Evolutionary conservation across 92 coral and sea anemone genomes (phyloP).

Genomic region (Phenganax marumi): DNA sequence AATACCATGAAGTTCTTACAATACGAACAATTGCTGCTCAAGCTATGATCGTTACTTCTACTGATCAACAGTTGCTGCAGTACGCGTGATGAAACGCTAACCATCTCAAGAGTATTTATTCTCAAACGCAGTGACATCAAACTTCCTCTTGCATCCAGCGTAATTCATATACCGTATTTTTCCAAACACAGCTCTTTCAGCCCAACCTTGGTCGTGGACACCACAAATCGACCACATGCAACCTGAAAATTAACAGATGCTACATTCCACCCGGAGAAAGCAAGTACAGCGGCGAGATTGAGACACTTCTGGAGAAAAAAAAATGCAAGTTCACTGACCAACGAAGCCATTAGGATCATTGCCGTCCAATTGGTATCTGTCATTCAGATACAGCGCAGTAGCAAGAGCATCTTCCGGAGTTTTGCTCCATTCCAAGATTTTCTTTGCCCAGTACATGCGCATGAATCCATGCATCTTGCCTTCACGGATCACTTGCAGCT

Average conservation of each 20-base stretch:
- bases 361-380: slow-evolving; percentile 71
- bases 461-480: slow-evolving; percentile 78
- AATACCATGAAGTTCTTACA: too few relatives aligned
- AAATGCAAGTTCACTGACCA: slow-evolving; percentile 42
- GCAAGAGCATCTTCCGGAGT: slow-evolving; percentile 66
- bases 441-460: slow-evolving; percentile 88
- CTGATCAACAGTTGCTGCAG: not conserved
- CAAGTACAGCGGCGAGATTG: not conserved
- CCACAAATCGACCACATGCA: slow-evolving; percentile 87
- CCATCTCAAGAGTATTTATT: slow-evolving; percentile 30
- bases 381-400: slow-evolving; percentile 70
- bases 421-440: slow-evolving; percentile 79
- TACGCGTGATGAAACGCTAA: not conserved
- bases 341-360: slow-evolving; percentile 80
- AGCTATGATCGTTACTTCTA: too few relatives aligned
- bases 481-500: slow-evolving; percentile 70
- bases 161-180: slow-evolving; percentile 79
- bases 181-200: slow-evolving; percentile 71
- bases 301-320: not conserved
- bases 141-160: slow-evolving; percentile 72
- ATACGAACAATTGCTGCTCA: too few relatives aligned
- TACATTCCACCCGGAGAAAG: not conserved
- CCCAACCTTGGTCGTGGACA: slow-evolving; percentile 79
- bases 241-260: slow-evolving; percentile 35
- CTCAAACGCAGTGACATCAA: slow-evolving; percentile 70